Conservation (phyloP, 2,113 vertebrate genomes). For the Stigmatopora argus region DNA sequence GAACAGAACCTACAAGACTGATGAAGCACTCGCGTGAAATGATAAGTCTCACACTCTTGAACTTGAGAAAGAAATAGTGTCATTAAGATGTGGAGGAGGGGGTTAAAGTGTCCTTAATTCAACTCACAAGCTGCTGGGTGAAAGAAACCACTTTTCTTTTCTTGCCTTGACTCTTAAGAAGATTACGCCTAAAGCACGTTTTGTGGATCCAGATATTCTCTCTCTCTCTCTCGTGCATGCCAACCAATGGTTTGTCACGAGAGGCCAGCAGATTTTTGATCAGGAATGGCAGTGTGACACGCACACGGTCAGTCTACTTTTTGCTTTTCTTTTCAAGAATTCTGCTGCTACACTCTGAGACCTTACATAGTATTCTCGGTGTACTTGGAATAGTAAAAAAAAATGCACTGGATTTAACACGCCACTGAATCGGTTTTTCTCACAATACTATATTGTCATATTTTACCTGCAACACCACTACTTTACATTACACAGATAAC, state of each 20-base stretch:
- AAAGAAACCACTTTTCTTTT: conserved; percentile 1
- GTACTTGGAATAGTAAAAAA: neutral
- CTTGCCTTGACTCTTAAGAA: conserved; percentile 5
- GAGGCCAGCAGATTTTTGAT: neutral
- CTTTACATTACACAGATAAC: neutral
- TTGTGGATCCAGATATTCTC: conserved; percentile 6
- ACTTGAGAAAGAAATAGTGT: neutral
- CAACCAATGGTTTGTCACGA: neutral
- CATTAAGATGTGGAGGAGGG: neutral
- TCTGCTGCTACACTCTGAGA: neutral
- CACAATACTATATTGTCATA: neutral
- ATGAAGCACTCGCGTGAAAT: neutral
- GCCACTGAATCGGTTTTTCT: neutral
- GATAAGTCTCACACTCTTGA: neutral
- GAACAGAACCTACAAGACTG: neutral
- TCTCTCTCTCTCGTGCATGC: neutral
- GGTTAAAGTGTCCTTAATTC: neutral
- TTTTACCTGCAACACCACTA: neutral
- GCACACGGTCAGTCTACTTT: neutral
- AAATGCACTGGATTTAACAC: neutral
- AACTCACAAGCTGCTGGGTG: conserved; percentile 1
- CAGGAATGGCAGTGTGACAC: neutral
- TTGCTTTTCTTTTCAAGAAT: neutral
- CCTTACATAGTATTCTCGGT: neutral
- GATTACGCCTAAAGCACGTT: conserved; percentile 9